Evolutionary conservation across 2,113 vertebrate species (phyloP).

Genomic region (Pholis gunnellus): DNA sequence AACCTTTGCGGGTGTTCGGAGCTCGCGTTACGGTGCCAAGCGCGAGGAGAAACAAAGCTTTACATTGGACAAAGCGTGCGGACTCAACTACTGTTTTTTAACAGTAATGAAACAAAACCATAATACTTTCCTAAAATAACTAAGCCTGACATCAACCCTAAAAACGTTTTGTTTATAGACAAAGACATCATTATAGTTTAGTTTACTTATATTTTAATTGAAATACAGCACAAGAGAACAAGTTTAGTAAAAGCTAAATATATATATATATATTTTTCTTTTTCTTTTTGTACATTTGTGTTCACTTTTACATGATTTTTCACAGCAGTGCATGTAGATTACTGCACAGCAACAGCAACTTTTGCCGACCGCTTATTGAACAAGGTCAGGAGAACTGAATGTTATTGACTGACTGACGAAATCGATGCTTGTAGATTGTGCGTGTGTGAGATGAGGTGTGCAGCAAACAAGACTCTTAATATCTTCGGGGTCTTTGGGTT

Average conservation of each 20-base stretch:
- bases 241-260: not conserved
- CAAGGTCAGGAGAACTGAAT: not conserved
- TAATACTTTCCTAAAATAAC: not conserved
- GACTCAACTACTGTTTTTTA: not conserved
- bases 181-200: not conserved
- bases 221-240: not conserved
- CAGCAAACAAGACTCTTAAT: constrained; percentile 2
- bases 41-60: too few relatives aligned
- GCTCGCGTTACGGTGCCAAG: too few relatives aligned
- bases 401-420: constrained; percentile 24
- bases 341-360: not conserved
- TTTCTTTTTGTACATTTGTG: not conserved
- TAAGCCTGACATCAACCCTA: not conserved
- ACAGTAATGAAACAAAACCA: not conserved
- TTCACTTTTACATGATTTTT: not conserved
- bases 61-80: too few relatives aligned
- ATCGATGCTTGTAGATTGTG: constrained; percentile 27
- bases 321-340: not conserved
- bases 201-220: not conserved
- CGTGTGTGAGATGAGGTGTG: constrained; percentile 28
- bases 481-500: constrained; percentile 16
- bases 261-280: too few relatives aligned
- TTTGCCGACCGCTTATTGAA: not conserved
- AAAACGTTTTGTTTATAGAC: not conserved
- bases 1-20: too few relatives aligned